Percentiles rank a stretch among this genome's conserved stretches.
phyloP scores from a whole-genome alignment of 2,113 vertebrate species.

The Strix aluco region DNA sequence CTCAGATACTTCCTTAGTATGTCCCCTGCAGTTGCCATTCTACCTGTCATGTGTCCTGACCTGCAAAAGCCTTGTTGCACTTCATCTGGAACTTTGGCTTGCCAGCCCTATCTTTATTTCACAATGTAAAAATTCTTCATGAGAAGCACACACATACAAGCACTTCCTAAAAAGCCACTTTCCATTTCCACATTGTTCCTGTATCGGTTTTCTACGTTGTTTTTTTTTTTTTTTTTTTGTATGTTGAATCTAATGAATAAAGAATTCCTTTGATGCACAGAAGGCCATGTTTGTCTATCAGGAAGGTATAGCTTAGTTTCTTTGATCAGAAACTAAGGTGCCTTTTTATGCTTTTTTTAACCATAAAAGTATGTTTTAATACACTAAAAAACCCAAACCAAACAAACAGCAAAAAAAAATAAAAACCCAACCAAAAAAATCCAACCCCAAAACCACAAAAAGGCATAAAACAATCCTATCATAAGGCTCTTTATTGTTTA shows the following conservation, averaged over 20 bases:
- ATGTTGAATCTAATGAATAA: not conserved
- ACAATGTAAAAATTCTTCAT: not conserved
- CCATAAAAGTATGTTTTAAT: not conserved
- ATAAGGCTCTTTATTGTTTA: not conserved
- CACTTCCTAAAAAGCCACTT: constrained; percentile 17
- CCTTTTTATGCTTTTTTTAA: not conserved
- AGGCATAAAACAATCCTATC: not conserved
- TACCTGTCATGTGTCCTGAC: not conserved
- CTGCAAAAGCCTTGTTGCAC: constrained; percentile 31
- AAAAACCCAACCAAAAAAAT: not conserved
- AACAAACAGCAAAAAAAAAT: not conserved
- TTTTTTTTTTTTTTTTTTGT: not conserved
- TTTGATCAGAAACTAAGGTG: not conserved
- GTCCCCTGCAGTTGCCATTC: not conserved
- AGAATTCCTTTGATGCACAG: not conserved
- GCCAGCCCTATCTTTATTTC: constrained; percentile 31
- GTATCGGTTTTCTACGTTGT: not conserved
- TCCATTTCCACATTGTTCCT: constrained; percentile 25
- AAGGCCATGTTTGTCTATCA: not conserved
- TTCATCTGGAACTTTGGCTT: constrained; percentile 3
- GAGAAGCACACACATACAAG: constrained; percentile 3
- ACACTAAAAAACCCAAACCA: not conserved
- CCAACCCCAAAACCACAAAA: not conserved
- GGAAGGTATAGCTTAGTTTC: not conserved
- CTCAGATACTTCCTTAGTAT: not conserved